phyloP scores from a whole-genome alignment of 2,113 vertebrate genomes.

The Micronycteris hirsuta region DNA sequence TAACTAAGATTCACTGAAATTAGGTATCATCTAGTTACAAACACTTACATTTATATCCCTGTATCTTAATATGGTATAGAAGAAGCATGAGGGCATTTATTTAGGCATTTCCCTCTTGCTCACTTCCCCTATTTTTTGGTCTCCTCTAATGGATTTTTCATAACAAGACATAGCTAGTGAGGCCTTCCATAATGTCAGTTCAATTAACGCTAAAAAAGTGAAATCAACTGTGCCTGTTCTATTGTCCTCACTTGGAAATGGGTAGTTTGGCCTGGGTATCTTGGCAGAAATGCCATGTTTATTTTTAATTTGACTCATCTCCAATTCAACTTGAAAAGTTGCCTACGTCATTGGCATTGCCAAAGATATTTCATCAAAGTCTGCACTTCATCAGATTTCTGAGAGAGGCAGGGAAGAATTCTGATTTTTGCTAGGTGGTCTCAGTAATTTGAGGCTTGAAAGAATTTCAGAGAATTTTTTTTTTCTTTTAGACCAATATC shows the following conservation, averaged over 20 bases:
- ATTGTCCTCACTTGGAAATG: constrained; percentile 48
- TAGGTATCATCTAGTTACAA: not conserved
- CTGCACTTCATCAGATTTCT: constrained; percentile 28
- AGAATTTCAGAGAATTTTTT: not conserved
- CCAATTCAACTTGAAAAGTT: constrained; percentile 44
- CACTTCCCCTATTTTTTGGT: not conserved
- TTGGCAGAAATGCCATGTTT: constrained; percentile 28
- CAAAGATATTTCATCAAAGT: constrained; percentile 57
- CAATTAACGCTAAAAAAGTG: constrained; percentile 14
- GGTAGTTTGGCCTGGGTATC: constrained; percentile 25
- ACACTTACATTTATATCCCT: not conserved
- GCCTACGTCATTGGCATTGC: constrained; percentile 22
- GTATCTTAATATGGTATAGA: not conserved
- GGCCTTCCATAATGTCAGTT: constrained; percentile 26
- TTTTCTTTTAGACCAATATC: not conserved
- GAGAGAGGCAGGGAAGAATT: not conserved
- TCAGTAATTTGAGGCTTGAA: not conserved
- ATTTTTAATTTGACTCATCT: constrained; percentile 60
- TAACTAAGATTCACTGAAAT: constrained; percentile 41
- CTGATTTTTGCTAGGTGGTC: constrained; percentile 32
- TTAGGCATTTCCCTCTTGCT: not conserved
- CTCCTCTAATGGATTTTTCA: not conserved
- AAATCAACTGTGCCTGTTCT: not conserved
- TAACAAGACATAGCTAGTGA: not conserved
- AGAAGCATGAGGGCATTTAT: not conserved